Percentiles rank a stretch among this genome's conserved stretches.
Conservation (phyloP, 1,140 invertebrate species). For the Anthonomus grandis region DNA sequence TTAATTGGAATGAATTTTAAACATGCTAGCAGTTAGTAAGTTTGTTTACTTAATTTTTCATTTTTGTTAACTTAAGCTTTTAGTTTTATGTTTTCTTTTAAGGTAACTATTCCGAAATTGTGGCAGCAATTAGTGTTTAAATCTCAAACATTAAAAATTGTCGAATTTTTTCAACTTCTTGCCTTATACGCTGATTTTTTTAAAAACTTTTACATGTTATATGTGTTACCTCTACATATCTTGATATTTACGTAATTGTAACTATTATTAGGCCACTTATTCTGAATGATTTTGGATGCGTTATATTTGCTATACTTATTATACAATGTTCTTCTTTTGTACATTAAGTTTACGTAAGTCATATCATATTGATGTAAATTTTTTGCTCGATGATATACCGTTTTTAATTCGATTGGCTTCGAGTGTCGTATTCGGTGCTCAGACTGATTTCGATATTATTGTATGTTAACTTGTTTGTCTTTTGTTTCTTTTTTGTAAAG, state of each 20-base stretch:
- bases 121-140: not conserved
- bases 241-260: constrained; percentile 17
- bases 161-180: not conserved
- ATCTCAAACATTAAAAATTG: not conserved
- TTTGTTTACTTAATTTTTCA: not conserved
- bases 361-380: not conserved
- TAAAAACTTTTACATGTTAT: not conserved
- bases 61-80: not conserved
- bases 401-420: constrained; percentile 1
- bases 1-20: not conserved
- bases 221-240: constrained; percentile 24
- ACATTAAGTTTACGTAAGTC: not conserved
- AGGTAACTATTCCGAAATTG: not conserved
- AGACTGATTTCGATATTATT: constrained; percentile 19
- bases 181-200: constrained; percentile 6
- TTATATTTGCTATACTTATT: not conserved
- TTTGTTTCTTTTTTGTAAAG: constrained; percentile 38
- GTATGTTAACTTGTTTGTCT: no score
- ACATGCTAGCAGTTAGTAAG: not conserved
- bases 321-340: not conserved
- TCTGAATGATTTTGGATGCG: constrained; percentile 11
- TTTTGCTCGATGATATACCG: not conserved
- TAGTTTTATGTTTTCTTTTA: not conserved
- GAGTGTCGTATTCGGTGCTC: constrained; percentile 13
- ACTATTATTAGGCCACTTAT: constrained; percentile 10